Evolutionary conservation across 2,113 vertebrate genomes (phyloP).

Genomic region (Pollimyrus isidori): DNA sequence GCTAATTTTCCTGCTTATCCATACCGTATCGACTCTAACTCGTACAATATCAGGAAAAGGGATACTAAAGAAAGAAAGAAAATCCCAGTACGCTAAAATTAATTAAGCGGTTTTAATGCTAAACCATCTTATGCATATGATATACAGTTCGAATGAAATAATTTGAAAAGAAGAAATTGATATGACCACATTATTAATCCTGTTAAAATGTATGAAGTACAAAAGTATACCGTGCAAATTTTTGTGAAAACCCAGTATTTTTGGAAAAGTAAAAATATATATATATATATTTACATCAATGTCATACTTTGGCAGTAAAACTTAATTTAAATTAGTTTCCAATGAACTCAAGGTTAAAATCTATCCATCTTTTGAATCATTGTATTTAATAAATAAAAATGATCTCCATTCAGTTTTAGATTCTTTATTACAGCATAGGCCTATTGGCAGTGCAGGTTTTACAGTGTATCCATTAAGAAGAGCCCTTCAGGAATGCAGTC

Average conservation of each 20-base stretch:
- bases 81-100: not conserved
- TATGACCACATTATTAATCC: not conserved
- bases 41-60: not conserved
- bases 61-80: not conserved
- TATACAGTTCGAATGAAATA: not conserved
- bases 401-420: not conserved
- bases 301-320: not conserved
- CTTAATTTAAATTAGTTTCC: not conserved
- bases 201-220: not conserved
- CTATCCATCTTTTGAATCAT: not conserved
- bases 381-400: not conserved
- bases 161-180: not conserved
- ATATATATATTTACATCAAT: not conserved
- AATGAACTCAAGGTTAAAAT: not conserved
- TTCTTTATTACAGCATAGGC: not conserved
- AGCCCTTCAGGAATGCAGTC: not conserved
- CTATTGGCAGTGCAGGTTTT: not conserved
- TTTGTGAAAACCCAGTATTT: not conserved
- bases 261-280: not conserved
- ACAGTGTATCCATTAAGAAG: not conserved
- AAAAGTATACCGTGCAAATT: not conserved
- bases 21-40: not conserved
- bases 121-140: not conserved
- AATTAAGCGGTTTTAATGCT: not conserved
- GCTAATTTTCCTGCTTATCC: not conserved